A percentile compares a stretch with the other conserved stretches of the same genome.
phyloP scores from a whole-genome alignment of 2,113 vertebrate genomes.

The Antennarius striatus region DNA sequence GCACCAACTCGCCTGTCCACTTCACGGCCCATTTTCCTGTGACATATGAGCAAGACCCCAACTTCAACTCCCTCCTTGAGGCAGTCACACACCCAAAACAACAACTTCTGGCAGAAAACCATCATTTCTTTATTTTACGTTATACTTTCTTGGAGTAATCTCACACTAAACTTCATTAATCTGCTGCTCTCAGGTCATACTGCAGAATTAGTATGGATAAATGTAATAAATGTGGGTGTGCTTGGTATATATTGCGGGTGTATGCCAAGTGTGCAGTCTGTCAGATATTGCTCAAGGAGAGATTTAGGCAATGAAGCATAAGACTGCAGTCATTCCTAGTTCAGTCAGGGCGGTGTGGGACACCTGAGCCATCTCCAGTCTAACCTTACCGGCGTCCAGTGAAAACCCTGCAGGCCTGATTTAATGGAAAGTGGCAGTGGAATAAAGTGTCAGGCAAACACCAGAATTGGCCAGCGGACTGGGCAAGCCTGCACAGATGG shows the following conservation, averaged over 20 bases:
- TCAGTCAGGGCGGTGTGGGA: constrained; percentile 41
- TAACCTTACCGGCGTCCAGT: not conserved
- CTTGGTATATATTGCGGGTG: not conserved
- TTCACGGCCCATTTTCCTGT: no score
- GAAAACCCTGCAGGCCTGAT: constrained; percentile 26
- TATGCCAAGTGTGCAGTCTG: constrained; percentile 47
- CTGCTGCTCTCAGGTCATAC: not conserved
- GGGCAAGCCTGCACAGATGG: constrained; percentile 3
- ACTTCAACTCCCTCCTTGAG: no score
- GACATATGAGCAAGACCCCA: no score
- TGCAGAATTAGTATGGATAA: constrained; percentile 14
- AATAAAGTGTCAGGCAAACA: constrained; percentile 41
- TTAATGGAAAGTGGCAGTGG: constrained; percentile 49
- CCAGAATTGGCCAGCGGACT: constrained; percentile 35
- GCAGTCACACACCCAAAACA: no score
- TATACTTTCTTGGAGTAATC: not conserved
- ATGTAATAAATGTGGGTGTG: constrained; percentile 8
- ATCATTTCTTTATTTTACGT: not conserved
- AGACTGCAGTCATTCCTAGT: constrained; percentile 65
- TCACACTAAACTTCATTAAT: no score
- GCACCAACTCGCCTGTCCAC: no score
- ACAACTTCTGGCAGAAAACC: no score
- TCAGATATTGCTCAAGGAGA: constrained; percentile 54
- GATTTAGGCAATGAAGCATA: constrained; percentile 54
- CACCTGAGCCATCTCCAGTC: constrained; percentile 60